Conservation (phyloP, 2,888 invertebrate genomes). For the Metopia argyrocephala region DNA sequence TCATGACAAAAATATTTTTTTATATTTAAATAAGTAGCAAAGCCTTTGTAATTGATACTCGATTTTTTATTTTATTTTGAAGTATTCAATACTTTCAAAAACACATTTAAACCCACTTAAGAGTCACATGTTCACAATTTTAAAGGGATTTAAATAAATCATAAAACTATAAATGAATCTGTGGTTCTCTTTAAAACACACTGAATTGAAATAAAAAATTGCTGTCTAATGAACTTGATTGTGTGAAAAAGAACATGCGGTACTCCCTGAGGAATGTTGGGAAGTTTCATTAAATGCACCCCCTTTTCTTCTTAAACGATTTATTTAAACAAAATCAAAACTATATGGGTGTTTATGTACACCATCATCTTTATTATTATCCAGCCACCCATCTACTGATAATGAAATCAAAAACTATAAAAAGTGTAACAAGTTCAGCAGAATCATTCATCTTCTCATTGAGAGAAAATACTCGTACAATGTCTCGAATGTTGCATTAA, state of each 20-base stretch:
- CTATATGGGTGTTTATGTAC: not conserved
- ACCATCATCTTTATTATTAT: not conserved
- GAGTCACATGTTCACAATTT: not conserved
- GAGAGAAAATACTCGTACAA: too few relatives aligned
- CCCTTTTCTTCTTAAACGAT: not conserved
- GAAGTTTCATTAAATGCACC: not conserved
- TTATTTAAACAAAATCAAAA: not conserved
- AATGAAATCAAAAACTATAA: slow-evolving; percentile 12
- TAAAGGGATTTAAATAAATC: not conserved
- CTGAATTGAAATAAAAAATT: slow-evolving; percentile 24
- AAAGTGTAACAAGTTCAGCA: not conserved
- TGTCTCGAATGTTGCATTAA: too few relatives aligned
- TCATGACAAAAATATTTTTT: too few relatives aligned
- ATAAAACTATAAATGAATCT: not conserved
- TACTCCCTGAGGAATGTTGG: slow-evolving; percentile 21
- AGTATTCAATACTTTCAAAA: not conserved
- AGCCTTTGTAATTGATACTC: not conserved
- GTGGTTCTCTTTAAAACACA: not conserved
- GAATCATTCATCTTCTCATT: too few relatives aligned
- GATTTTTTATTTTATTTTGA: not conserved
- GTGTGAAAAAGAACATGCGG: slow-evolving; percentile 8
- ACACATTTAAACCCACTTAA: not conserved
- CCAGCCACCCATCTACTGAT: slow-evolving; percentile 22
- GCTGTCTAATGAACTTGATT: slow-evolving; percentile 45
- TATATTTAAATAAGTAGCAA: not conserved